phyloP scores from a whole-genome alignment of 37 sponge, comb jelly and placozoan genomes.

The Ianthella basta region DNA sequence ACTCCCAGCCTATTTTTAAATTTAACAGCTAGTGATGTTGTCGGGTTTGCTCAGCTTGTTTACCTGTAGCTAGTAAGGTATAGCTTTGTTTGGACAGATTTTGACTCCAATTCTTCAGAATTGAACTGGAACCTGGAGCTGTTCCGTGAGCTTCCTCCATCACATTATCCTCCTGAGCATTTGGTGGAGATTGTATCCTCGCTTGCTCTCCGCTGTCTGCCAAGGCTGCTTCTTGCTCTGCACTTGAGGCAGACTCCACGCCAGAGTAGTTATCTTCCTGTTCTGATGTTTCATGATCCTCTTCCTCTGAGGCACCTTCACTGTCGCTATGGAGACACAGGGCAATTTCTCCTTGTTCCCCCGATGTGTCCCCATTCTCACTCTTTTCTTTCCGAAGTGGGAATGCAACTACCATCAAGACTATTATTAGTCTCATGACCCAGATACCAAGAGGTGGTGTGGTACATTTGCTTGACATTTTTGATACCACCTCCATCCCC shows the following conservation, averaged over 20 bases:
- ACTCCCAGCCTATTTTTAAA: too few relatives aligned
- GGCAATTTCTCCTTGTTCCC: not conserved
- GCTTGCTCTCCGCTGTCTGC: not conserved
- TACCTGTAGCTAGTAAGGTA: too few relatives aligned
- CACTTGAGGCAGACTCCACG: not conserved
- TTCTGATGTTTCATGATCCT: too few relatives aligned
- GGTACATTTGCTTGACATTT: too few relatives aligned
- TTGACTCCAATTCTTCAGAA: too few relatives aligned
- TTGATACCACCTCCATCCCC: too few relatives aligned
- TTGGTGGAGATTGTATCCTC: not conserved
- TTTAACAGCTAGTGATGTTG: too few relatives aligned
- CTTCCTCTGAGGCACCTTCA: not conserved
- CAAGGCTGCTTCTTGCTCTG: not conserved
- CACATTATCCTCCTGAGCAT: not conserved
- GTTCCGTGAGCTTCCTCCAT: not conserved
- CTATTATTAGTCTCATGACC: too few relatives aligned
- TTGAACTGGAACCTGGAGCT: too few relatives aligned
- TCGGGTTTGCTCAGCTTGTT: too few relatives aligned
- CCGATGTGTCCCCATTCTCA: constrained; percentile 6
- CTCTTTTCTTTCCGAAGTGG: not conserved
- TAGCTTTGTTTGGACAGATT: too few relatives aligned
- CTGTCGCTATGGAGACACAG: not conserved
- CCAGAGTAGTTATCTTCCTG: not conserved
- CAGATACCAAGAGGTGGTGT: not conserved
- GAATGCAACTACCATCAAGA: too few relatives aligned